A percentile compares a stretch with the other conserved stretches of the same genome.
Evolutionary conservation across 2,113 vertebrate species (phyloP).

Genomic region (Colaptes auratus): DNA sequence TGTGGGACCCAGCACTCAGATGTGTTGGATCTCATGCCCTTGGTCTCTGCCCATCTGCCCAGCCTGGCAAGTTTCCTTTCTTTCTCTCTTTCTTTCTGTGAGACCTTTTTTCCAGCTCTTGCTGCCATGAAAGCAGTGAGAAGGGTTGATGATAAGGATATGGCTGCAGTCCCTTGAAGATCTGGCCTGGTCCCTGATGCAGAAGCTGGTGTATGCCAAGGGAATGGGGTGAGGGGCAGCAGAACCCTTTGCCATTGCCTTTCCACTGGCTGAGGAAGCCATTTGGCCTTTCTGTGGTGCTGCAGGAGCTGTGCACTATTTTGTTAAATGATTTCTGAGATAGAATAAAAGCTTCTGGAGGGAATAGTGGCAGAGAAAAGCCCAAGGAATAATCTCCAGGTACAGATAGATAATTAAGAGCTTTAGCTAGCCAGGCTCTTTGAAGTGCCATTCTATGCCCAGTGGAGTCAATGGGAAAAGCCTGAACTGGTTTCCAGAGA

Average conservation of each 20-base stretch:
- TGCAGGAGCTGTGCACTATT: conserved; percentile 17
- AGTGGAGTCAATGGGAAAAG: conserved; percentile 29
- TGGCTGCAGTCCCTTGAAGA: not conserved
- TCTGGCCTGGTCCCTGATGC: not conserved
- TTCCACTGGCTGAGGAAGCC: not conserved
- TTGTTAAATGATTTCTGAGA: not conserved
- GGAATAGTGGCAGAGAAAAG: conserved; percentile 22
- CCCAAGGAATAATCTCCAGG: conserved; percentile 35
- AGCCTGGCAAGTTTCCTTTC: too few relatives aligned
- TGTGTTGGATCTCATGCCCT: too few relatives aligned
- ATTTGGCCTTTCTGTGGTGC: not conserved
- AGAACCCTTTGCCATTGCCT: conserved; percentile 10
- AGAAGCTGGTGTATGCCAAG: not conserved
- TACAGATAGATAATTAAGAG: conserved; percentile 18
- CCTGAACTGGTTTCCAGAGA: conserved; percentile 4
- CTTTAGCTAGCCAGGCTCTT: not conserved
- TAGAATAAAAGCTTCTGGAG: conserved; percentile 6
- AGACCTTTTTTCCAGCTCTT: not conserved
- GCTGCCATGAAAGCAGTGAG: not conserved
- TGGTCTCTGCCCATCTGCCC: too few relatives aligned
- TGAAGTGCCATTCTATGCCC: conserved; percentile 20
- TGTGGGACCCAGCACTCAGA: too few relatives aligned
- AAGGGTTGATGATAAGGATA: not conserved
- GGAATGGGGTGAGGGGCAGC: not conserved
- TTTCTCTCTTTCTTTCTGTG: too few relatives aligned